Evolutionary conservation across 2,797 vertebrate genomes (phyloP).

Genomic region (Xyrichtys novacula): DNA sequence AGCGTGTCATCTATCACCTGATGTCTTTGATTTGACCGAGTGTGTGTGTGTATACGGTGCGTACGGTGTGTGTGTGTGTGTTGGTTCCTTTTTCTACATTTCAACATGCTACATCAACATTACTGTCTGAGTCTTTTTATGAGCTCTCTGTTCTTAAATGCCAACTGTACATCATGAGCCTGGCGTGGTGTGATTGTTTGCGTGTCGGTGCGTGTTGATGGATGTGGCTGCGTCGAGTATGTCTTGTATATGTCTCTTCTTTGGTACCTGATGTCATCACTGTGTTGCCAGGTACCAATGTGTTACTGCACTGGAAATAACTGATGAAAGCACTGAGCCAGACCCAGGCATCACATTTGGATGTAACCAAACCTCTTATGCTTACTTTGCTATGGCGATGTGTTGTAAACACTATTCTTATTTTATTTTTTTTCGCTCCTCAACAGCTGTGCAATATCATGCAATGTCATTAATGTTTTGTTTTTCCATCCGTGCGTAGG

Average conservation of each 20-base stretch:
- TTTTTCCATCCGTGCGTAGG: conserved; percentile 45
- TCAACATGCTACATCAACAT: conserved; percentile 67
- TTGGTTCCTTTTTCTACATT: conserved; percentile 67
- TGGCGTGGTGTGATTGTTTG: conserved; percentile 49
- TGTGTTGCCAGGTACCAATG: conserved; percentile 76
- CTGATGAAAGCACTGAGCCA: conserved; percentile 82
- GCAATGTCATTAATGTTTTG: conserved; percentile 53
- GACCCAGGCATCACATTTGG: conserved; percentile 77
- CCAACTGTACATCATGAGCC: conserved; percentile 65
- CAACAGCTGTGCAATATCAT: conserved; percentile 78
- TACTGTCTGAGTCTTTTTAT: conserved; percentile 60
- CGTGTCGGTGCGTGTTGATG: conserved; percentile 51
- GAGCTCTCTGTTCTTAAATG: conserved; percentile 77
- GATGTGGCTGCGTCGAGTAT: conserved; percentile 49
- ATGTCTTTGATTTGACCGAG: conserved; percentile 69
- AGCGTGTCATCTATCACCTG: conserved; percentile 65
- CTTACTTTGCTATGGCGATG: conserved; percentile 65
- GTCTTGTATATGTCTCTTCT: conserved; percentile 62
- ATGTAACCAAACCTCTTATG: conserved; percentile 78
- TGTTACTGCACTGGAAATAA: conserved; percentile 82
- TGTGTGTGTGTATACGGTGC: background rate
- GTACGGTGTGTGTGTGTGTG: conserved; percentile 31
- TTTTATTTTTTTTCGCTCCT: conserved; percentile 29
- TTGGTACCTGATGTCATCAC: conserved; percentile 75
- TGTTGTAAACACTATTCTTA: conserved; percentile 68